Evolutionary conservation across 2,113 vertebrate species (phyloP).

Genomic region (Ornithorhynchus anatinus): DNA sequence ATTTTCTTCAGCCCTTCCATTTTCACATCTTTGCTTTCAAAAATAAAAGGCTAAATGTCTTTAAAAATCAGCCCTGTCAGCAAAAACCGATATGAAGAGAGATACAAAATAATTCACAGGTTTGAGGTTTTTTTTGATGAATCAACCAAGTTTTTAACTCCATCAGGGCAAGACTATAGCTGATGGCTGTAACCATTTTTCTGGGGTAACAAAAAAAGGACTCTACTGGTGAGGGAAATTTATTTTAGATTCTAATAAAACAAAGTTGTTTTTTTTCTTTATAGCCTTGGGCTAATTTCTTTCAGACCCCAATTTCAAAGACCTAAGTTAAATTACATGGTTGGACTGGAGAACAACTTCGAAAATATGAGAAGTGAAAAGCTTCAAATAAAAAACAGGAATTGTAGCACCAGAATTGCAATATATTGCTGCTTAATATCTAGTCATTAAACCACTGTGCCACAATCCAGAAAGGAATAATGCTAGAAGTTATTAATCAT

Average conservation of each 20-base stretch:
- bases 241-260: not conserved
- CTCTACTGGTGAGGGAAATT: not conserved
- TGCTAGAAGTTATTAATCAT: slow-evolving; percentile 39
- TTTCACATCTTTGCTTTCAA: no score
- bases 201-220: no score
- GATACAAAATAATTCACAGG: no score
- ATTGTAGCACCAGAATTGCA: not conserved
- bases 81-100: no score
- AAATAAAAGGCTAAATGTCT: no score
- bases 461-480: slow-evolving; percentile 38
- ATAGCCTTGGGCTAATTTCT: not conserved
- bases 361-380: not conserved
- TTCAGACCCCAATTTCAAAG: not conserved
- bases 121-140: no score
- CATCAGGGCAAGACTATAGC: no score
- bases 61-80: no score
- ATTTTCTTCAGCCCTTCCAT: no score
- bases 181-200: not conserved
- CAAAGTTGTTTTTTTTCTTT: not conserved
- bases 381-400: not conserved
- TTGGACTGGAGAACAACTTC: not conserved
- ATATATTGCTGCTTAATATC: not conserved
- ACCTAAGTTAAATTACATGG: not conserved
- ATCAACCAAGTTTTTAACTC: no score
- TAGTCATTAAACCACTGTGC: slow-evolving; percentile 4